A percentile compares a stretch with the other conserved stretches of the same genome.
Evolutionary conservation across 2,888 invertebrate species (phyloP).

Genomic region (Sarcophaga rosellei): DNA sequence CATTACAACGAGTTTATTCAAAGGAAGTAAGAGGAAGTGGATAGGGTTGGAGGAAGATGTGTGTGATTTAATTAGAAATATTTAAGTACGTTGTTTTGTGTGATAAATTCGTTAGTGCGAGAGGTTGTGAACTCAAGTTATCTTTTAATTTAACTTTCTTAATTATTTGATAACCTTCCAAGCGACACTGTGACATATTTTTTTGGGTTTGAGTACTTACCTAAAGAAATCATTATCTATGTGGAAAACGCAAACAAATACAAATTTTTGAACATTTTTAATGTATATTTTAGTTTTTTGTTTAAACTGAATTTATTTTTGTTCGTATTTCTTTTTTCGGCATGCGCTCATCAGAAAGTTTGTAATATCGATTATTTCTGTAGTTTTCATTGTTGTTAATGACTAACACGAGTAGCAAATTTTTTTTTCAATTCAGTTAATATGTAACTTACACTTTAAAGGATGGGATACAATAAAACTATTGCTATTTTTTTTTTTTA

Average conservation of each 20-base stretch:
- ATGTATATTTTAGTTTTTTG: constrained; percentile 27
- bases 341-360: constrained; percentile 53
- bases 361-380: constrained; percentile 41
- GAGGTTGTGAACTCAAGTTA: constrained; percentile 36
- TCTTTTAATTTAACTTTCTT: not conserved
- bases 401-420: constrained; percentile 65
- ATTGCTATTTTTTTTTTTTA: constrained; percentile 43
- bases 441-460: constrained; percentile 54
- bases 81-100: not conserved
- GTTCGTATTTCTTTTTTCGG: constrained; percentile 47
- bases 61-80: too few species aligned
- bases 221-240: not conserved
- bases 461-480: constrained; percentile 50
- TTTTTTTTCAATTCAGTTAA: constrained; percentile 27
- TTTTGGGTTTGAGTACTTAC: constrained; percentile 40
- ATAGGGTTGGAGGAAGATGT: not conserved
- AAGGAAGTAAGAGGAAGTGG: not conserved
- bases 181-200: not conserved
- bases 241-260: not conserved
- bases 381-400: constrained; percentile 35
- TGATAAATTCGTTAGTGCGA: constrained; percentile 59
- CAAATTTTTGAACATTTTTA: constrained; percentile 28
- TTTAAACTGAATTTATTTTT: constrained; percentile 47
- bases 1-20: not conserved
- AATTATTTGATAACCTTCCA: not conserved